Evolutionary conservation across 2,797 vertebrate species (phyloP), one percentile per base, ranked within the genome.

Genomic region (Eulemur rubriventer): DNA sequence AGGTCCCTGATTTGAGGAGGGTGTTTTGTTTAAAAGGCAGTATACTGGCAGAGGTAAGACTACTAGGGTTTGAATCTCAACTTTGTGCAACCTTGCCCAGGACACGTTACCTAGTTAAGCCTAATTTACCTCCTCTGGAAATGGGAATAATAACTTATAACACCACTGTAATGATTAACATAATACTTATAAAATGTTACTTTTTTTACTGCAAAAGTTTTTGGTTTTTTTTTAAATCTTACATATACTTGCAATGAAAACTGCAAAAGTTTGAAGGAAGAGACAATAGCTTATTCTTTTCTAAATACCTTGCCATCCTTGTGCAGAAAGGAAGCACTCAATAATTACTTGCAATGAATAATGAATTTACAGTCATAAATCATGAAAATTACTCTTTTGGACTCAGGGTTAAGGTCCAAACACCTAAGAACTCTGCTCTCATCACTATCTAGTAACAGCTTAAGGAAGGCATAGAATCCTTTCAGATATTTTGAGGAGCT

Each of bases 391-490:
- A 61, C 33, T 86, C 33, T 85, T 97, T 92, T 57, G 82, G 70
- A 24, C 59, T 92, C 78, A 81, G 52, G 24, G 46, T 67, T 78
- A 90, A 94, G 41, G 33, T 69, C 67, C 20, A 91, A 96, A 94
- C 59, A 75, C 16, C 70, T 52, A 87, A 80, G 22, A 69, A 24
- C 13, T 55, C 33, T 59, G 28, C 16, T 55, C 6, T 55, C 30
- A 59, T 33, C 50, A 70, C 46, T 63, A 73, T 72, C 24, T 80
- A 73, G 22, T 24, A 61, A 82, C 11, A 61, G 57, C 43, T 50
- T 61, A 82, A 88, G 38, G 17, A 75, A 83, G 82, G 41, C 33
- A 80, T 7, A 61, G 4, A 14, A 35, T n/a, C 16, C 46, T 75
- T 55, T 30, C n/a, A 6, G 48, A n/a, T 24, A 57, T 46, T 72